Base-by-base conservation (phyloP, 2,113 vertebrate species). In the Melanerpes formicivorus region DNA sequence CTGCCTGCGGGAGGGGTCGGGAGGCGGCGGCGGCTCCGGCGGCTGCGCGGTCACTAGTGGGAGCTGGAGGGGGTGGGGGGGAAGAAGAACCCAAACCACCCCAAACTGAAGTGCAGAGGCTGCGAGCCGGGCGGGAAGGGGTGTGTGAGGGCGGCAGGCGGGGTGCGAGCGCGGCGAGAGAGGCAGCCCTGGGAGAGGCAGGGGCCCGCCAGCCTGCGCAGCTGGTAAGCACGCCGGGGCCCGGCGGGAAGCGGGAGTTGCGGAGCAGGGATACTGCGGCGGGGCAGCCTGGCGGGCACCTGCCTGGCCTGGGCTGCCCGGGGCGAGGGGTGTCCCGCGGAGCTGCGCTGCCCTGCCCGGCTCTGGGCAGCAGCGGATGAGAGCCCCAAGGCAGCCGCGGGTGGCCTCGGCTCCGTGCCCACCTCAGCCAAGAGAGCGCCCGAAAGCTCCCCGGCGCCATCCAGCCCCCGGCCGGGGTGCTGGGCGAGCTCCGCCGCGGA, bases 11-110 rank as follows among this genome's bases (percentile, higher is more conserved):
- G 62, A 42, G 88, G 87, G 48, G 60, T 90, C 95, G 64, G 94
- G 84, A 66, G 94, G 86, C 79, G 85, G 26, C 17, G 14, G 92
- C 32, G 29, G 55, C 82, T 74, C n/a, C 69, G 93, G 70, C 83
- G 94, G 59, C 54, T 2, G 93, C 50, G 77, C 95, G 80, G 82
- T 96, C 98, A 96, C 97, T 97, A 97, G 97, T 96, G 96, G 98
- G 97, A 97, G 97, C 97, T 97, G 97, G 56, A 94, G 98, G 97
- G 97, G 96, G 94, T 92, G 62, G 93, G 87, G 74, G 71, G 91
- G 11, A 64, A 44, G 22, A 23, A 22, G n/a, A 44, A 44, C 73
- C 66, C 32, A 34, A 67, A 52, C 27, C 26, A 30, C 17, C 76
- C 72, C 48, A 23, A 58, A n/a, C 12, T 48, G 32, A 9, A 86